phyloP scores from a whole-genome alignment of 2,888 invertebrate species.

The Timema podura region DNA sequence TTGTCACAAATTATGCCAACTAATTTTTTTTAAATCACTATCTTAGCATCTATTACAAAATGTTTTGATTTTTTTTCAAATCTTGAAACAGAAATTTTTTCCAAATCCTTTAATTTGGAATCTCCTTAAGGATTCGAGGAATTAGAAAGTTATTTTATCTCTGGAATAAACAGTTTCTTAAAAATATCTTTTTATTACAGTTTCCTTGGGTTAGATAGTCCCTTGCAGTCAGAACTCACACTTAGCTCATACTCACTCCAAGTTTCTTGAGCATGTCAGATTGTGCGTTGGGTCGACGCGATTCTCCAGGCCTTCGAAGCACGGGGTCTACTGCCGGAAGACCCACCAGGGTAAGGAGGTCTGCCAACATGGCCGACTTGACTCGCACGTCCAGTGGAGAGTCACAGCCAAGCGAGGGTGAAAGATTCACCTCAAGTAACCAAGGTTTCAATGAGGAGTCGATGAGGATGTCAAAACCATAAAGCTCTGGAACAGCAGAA shows the following conservation, averaged over 20 bases:
- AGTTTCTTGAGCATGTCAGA: conserved; percentile 18
- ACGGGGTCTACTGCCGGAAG: conserved; percentile 72
- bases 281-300: conserved; percentile 13
- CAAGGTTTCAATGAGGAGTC: conserved; percentile 91
- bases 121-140: too few relatives aligned
- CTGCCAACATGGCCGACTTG: conserved; percentile 86
- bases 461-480: conserved; percentile 92
- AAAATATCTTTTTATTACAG: too few relatives aligned
- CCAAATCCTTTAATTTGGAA: too few relatives aligned
- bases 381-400: conserved; percentile 89
- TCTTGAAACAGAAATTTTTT: too few relatives aligned
- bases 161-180: too few relatives aligned
- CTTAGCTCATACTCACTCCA: conserved; percentile 11
- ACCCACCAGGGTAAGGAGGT: conserved; percentile 87
- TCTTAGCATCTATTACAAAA: too few relatives aligned
- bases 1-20: too few relatives aligned
- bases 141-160: too few relatives aligned
- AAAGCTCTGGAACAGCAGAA: conserved; percentile 61
- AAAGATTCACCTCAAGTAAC: conserved; percentile 92
- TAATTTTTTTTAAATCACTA: too few relatives aligned
- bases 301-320: conserved; percentile 44
- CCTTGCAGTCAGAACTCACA: background rate
- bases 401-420: conserved; percentile 88
- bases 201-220: conserved; percentile 23
- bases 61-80: too few relatives aligned